A percentile compares a stretch with the other conserved stretches of the same genome.
These are phyloP conservation scores for Mongoloraphidia duomilia DNA, from an alignment of 2,888 invertebrate genomes.

Conservation along the genomic window DNA sequence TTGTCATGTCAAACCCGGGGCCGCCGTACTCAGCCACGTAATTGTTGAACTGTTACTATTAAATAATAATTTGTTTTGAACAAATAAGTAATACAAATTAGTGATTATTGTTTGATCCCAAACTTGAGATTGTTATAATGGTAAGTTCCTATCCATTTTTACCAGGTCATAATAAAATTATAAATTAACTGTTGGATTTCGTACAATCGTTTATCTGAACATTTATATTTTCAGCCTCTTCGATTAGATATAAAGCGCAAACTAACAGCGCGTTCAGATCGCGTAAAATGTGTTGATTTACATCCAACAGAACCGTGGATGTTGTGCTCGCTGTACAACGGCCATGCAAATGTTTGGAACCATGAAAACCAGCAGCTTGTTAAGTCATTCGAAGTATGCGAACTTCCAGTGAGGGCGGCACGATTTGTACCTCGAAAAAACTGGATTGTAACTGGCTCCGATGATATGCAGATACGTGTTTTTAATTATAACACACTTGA, in stretches of 20 bases:
- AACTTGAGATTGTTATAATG: too few relatives aligned
- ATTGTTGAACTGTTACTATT: too few relatives aligned
- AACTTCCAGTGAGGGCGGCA: constrained; percentile 89
- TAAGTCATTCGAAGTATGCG: constrained; percentile 86
- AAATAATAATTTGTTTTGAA: too few relatives aligned
- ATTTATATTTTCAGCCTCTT: constrained; percentile 54
- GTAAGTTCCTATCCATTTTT: too few relatives aligned
- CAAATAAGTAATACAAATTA: too few relatives aligned
- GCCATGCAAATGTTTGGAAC: constrained; percentile 99
- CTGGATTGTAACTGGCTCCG: constrained; percentile 97
- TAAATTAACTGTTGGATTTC: too few relatives aligned
- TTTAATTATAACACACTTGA: constrained; percentile 99
- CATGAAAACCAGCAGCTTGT: constrained; percentile 87
- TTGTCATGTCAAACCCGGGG: too few relatives aligned
- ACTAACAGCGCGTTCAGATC: constrained; percentile 91
- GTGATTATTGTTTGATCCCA: too few relatives aligned
- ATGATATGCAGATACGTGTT: constrained; percentile 87
- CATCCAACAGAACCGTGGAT: constrained; percentile 99
- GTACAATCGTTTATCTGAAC: not conserved
- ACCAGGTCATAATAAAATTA: too few relatives aligned
- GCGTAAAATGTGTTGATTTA: constrained; percentile 95
- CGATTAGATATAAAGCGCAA: constrained; percentile 96
- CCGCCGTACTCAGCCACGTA: too few relatives aligned
- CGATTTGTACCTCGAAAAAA: constrained; percentile 95
- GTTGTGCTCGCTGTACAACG: constrained; percentile 94